A percentile compares a stretch with the other conserved stretches of the same genome.
Conservation (phyloP, 2,888 invertebrate species). For the Oscheius sp. region DNA sequence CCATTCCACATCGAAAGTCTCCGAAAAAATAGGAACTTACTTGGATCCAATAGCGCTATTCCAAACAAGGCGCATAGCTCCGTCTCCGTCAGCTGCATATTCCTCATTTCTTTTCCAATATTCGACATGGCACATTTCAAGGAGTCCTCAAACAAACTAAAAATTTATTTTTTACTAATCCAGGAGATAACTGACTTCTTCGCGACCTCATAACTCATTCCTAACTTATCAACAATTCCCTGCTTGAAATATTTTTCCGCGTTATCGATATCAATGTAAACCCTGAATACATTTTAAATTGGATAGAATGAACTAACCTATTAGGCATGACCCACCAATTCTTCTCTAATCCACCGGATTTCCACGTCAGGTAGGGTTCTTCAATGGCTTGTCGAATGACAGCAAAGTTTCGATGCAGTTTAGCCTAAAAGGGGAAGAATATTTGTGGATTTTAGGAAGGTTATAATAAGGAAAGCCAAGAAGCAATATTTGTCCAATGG, state of each 20-base stretch:
- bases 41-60: conserved; percentile 57
- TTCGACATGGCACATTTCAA: conserved; percentile 60
- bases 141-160: conserved; percentile 62
- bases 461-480: not conserved
- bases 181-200: conserved; percentile 38
- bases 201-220: conserved; percentile 59
- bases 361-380: conserved; percentile 65
- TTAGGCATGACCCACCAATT: conserved; percentile 66
- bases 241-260: conserved; percentile 58
- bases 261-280: conserved; percentile 56
- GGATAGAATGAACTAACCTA: conserved; percentile 28
- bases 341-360: conserved; percentile 57
- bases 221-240: conserved; percentile 54
- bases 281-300: conserved; percentile 33
- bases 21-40: conserved; percentile 30
- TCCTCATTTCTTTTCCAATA: conserved; percentile 56
- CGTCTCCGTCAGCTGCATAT: conserved; percentile 48
- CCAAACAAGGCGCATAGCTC: conserved; percentile 59
- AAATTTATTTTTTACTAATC: not conserved
- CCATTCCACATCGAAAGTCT: no score
- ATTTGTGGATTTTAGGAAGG: not conserved
- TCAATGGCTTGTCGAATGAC: conserved; percentile 63
- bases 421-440: conserved; percentile 42
- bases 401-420: conserved; percentile 62
- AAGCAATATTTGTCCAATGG: not conserved